These are phyloP conservation scores for Drosophila flavopinicola DNA, from an alignment of 2,888 invertebrate species.

Conservation along the genomic window DNA sequence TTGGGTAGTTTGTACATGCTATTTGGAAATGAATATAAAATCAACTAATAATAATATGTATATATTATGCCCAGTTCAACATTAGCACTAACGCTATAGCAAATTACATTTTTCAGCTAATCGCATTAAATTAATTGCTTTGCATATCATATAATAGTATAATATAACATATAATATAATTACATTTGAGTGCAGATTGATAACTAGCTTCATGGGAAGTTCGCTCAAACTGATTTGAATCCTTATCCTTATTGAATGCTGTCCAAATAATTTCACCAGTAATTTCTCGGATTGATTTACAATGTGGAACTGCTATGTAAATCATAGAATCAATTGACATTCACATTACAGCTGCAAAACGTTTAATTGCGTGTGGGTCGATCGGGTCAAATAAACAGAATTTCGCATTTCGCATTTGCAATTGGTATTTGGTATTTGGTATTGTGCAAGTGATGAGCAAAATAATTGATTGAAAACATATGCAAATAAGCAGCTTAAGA, in stretches of 20 bases:
- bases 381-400: constrained; percentile 1
- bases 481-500: constrained; percentile 5
- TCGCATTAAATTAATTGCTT: not conserved
- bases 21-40: too few species aligned
- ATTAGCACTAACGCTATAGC: not conserved
- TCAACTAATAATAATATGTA: too few species aligned
- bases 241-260: not conserved
- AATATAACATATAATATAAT: too few species aligned
- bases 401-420: not conserved
- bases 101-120: too few species aligned
- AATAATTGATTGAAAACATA: constrained; percentile 5
- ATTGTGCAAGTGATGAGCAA: not conserved
- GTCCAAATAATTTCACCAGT: not conserved
- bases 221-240: not conserved
- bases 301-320: not conserved
- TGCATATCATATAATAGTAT: not conserved
- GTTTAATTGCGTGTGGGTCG: not conserved
- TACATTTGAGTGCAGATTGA: not conserved
- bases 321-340: constrained; percentile 3
- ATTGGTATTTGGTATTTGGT: not conserved
- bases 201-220: not conserved
- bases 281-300: not conserved
- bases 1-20: too few species aligned
- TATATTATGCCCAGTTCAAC: too few species aligned
- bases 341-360: not conserved